These are phyloP conservation scores for Smithornis capensis DNA, from an alignment of 2,113 vertebrate genomes.

Conservation along the genomic window DNA sequence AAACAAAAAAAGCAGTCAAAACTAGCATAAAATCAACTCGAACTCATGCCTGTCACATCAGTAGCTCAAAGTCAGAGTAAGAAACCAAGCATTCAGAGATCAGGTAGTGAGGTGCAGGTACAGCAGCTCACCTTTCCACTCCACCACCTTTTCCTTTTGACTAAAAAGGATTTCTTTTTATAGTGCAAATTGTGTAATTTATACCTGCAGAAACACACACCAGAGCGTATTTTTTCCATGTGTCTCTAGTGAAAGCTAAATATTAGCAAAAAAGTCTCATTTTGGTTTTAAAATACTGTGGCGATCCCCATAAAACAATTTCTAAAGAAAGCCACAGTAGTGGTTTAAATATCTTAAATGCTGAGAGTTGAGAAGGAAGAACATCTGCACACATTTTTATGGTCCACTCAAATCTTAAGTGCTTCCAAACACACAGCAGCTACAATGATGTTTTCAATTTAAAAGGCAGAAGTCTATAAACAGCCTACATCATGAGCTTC, in stretches of 20 bases:
- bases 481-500: neutral
- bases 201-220: neutral
- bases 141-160: neutral
- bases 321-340: neutral
- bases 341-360: neutral
- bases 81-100: neutral
- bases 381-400: neutral
- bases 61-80: neutral
- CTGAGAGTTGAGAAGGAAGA: neutral
- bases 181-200: neutral
- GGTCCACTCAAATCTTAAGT: slow-evolving; percentile 35
- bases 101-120: neutral
- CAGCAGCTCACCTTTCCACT: neutral
- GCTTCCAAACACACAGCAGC: neutral
- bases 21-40: neutral
- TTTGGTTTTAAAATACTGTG: neutral
- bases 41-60: neutral
- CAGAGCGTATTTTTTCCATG: neutral
- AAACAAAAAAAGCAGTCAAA: neutral
- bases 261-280: neutral
- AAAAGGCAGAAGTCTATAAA: neutral
- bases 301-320: neutral
- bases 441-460: neutral
- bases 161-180: neutral
- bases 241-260: neutral